A percentile compares a stretch with the other conserved stretches of the same genome.
These are phyloP conservation scores for Mythimna impura DNA, from an alignment of 2,888 invertebrate species.

Conservation along the genomic window DNA sequence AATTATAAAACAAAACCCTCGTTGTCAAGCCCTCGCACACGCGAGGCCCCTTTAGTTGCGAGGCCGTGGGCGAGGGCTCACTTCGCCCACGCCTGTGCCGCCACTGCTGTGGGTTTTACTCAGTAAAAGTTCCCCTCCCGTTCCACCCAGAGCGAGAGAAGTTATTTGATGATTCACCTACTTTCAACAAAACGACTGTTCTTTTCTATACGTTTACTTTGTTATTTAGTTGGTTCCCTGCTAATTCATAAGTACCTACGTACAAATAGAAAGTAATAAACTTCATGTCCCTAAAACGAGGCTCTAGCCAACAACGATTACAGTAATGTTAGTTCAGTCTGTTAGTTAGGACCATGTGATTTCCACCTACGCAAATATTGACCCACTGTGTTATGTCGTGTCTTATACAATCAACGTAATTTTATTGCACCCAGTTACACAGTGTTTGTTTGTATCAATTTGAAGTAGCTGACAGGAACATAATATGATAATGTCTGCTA, in stretches of 20 bases:
- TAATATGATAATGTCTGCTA: slow-evolving; percentile 31
- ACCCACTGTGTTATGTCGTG: slow-evolving; percentile 34
- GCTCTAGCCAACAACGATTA: slow-evolving; percentile 38
- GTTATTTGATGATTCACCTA: no score
- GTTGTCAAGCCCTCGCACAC: no score
- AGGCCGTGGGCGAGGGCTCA: no score
- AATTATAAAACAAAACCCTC: no score
- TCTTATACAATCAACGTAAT: slow-evolving; percentile 51
- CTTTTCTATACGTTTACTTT: no score
- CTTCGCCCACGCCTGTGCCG: no score
- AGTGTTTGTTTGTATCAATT: slow-evolving; percentile 29
- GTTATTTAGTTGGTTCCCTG: not conserved
- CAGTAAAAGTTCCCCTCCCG: no score
- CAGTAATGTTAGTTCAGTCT: slow-evolving; percentile 43
- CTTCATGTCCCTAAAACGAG: slow-evolving; percentile 28
- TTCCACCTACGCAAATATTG: slow-evolving; percentile 58
- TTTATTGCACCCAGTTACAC: slow-evolving; percentile 32
- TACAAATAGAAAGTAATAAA: slow-evolving; percentile 37
- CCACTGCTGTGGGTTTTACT: no score
- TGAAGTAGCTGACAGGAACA: slow-evolving; percentile 27
- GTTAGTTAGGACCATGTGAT: slow-evolving; percentile 59
- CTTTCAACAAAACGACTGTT: not conserved
- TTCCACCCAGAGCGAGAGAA: no score
- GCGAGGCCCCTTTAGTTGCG: no score
- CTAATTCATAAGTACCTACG: not conserved